Base-by-base conservation (phyloP, 2,888 invertebrate genomes). In the Erannis defoliaria region DNA sequence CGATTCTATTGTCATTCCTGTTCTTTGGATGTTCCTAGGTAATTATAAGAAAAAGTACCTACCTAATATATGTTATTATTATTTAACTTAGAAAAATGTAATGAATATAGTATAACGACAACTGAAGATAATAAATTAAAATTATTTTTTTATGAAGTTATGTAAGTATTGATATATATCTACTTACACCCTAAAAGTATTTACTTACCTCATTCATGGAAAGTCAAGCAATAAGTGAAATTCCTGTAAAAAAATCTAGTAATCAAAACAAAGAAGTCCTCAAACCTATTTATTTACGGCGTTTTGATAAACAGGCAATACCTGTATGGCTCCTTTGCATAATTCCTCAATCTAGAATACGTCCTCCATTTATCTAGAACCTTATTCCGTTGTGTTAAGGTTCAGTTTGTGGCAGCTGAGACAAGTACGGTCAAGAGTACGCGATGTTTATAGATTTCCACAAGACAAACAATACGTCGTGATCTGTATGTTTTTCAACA, bases 361-460 rank as follows among this genome's bases (percentile, higher is more conserved):
- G 14, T 45, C n/a, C 29, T 16, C 29, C 5, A 10, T 8, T 29
- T n/a, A 10, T 31, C 46, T 42, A n/a, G 29, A 16, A 31, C 43
- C 58, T 48, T 67, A 37, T 5, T 9, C 2, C 50, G 12, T 37
- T 16, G 46, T 1, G 18, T 48, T 61, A 70, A 35, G 51, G 61
- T 62, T 61, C 16, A 61, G 43, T 64, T 60, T 58, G 8, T 19
- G 12, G 3, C 10, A 10, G 18, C 26, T 5, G n/a, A 45, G 5
- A 18, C 29, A 14, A 23, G 33, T 31, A 55, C 55, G 58, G 59
- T 16, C 54, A 55, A 48, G 53, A 50, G 29, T 46, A 45, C 42
- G 63, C 38, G 16, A 59, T 88, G 88, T 88, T 89, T 89, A 85
- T 83, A 87, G 88, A 86, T 87, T 82, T 84, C 84, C 82, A 71